These are phyloP conservation scores for Macrophya alboannulata DNA, from an alignment of 2,888 invertebrate species.

Conservation along the genomic window DNA sequence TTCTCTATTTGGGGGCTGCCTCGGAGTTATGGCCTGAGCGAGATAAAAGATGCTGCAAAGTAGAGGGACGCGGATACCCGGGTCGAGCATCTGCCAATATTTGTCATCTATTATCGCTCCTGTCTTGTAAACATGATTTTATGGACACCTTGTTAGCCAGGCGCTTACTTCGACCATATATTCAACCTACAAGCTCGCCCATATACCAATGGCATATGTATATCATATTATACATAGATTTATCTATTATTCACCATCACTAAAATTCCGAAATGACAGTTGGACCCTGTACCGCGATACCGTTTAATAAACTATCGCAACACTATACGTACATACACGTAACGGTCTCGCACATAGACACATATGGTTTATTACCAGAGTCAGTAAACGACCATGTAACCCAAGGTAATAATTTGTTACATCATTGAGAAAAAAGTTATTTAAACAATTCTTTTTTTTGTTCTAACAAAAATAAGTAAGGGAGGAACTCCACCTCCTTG, in stretches of 20 bases:
- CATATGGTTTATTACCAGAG: not conserved
- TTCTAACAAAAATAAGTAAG: too few relatives aligned
- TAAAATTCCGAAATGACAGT: not conserved
- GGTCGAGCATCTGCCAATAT: conserved; percentile 79
- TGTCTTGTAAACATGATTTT: conserved; percentile 73
- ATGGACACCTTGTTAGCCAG: conserved; percentile 72
- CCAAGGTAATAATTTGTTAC: not conserved
- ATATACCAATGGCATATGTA: not conserved
- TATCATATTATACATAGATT: conserved; percentile 18
- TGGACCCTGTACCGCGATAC: not conserved
- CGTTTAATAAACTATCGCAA: not conserved
- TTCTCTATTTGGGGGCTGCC: conserved; percentile 68
- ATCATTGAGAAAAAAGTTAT: not conserved
- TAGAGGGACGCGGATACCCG: conserved; percentile 26
- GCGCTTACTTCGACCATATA: conserved; percentile 12
- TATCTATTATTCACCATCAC: not conserved
- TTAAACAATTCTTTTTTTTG: not conserved
- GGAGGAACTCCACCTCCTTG: not conserved
- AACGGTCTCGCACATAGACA: not conserved
- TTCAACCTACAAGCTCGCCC: not conserved
- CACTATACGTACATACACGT: not conserved
- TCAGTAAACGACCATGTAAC: not conserved
- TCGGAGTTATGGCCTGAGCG: conserved; percentile 61
- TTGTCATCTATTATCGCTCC: conserved; percentile 78
- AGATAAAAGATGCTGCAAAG: conserved; percentile 63